Evolutionary conservation across 2,113 vertebrate genomes (phyloP), one percentile per base, ranked within the genome.

Genomic region (Dipodomys merriami): DNA sequence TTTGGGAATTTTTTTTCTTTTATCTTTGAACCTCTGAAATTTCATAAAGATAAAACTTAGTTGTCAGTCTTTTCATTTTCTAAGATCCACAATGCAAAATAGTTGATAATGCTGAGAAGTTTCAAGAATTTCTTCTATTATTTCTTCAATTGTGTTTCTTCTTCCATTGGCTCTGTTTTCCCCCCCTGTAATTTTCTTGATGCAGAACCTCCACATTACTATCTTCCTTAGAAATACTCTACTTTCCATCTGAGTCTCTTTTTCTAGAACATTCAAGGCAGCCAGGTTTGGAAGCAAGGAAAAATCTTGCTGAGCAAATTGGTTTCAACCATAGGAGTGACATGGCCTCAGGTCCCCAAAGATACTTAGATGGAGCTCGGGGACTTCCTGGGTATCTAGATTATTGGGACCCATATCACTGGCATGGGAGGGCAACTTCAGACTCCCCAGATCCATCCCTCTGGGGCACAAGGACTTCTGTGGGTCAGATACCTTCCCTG

Each of bases 11-110:
- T 67, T 87, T 74, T 81, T 74, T 19, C 27, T 92, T 92, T 11
- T 29, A n/a, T 80, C 27, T 79, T 83, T 76, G 12, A 78, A 74
- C 83, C 68, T 78, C 44, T 73, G 22, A 94, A 90, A 74, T 80
- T n/a, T 80, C 68, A 83, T 25, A 5, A 33, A 33, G 25, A 69
- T 73, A 76, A 64, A 57, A 69, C 57, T 74, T 44, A 72, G 62
- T 39, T 64, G 4, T 23, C 46, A 46, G 53, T 57, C 53, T 10
- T 11, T 22, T 73, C 20, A 77, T 85, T 85, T 65, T 95, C 46
- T 30, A 44, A 86, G 46, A 13, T 44, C 33, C 86, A 78, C 4
- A 46, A 39, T 82, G 76, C 23, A 57, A 68, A 88, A 76, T 39
- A 11, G 15, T n/a, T 88, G 39, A 64, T 30, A 49, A 39, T 13